Evolutionary conservation across 2,113 vertebrate genomes (phyloP).

Genomic region (Amblyornis subalaris): DNA sequence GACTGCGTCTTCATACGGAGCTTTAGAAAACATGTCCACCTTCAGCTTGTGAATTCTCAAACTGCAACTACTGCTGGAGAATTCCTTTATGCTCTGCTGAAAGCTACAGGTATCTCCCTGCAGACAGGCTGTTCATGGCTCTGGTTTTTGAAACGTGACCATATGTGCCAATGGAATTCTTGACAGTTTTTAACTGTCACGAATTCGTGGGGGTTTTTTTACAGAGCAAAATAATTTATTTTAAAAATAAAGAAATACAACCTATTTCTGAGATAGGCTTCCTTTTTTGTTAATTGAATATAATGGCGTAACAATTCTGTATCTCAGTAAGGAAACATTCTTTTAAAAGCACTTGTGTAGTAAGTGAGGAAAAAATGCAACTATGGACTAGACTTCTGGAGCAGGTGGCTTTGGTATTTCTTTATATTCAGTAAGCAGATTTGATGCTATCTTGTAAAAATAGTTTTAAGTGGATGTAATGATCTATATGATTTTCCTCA

Average conservation of each 20-base stretch:
- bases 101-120: not conserved
- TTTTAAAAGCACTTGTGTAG: not conserved
- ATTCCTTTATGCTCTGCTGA: not conserved
- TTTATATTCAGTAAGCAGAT: not conserved
- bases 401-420: not conserved
- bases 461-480: not conserved
- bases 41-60: not conserved
- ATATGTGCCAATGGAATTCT: not conserved
- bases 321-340: not conserved
- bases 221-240: not conserved
- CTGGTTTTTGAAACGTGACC: not conserved
- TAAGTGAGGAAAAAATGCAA: not conserved
- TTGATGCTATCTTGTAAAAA: not conserved
- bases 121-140: not conserved
- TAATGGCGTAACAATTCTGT: not conserved
- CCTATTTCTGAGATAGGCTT: not conserved
- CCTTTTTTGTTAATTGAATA: not conserved
- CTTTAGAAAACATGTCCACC: not conserved
- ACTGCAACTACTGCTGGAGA: not conserved
- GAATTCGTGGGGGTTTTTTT: accelerated
- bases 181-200: not conserved
- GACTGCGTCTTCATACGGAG: not conserved
- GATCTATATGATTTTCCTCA: not conserved
- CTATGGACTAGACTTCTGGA: not conserved
- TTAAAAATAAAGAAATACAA: not conserved